Conservation (phyloP, 2,888 invertebrate genomes). For the Erpobdella octoculata region DNA sequence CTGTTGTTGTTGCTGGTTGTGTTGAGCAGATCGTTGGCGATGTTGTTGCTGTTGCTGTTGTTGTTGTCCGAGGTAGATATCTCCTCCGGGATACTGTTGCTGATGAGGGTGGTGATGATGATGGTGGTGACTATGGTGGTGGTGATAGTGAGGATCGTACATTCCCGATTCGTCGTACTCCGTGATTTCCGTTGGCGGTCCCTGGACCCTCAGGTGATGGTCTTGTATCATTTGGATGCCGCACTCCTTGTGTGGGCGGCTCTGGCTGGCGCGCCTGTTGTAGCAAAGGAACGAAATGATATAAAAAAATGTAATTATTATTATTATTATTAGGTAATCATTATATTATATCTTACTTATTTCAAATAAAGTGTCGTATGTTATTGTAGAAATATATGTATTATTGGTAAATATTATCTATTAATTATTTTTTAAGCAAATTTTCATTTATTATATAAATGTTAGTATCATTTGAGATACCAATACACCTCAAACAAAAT, state of each 20-base stretch:
- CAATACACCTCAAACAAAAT: too few relatives aligned
- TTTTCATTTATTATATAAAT: too few relatives aligned
- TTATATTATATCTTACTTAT: too few relatives aligned
- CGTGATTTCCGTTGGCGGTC: constrained; percentile 21
- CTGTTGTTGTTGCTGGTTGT: constrained; percentile 18
- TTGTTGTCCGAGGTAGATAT: not conserved
- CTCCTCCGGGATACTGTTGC: too few relatives aligned
- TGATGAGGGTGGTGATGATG: not conserved
- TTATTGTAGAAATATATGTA: too few relatives aligned
- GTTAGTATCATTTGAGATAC: too few relatives aligned
- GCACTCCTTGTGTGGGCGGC: not conserved
- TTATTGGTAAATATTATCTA: too few relatives aligned
- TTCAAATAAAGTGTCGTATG: too few relatives aligned
- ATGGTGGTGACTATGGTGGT: constrained; percentile 15
- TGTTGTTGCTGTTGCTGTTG: constrained; percentile 8
- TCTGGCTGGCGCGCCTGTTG: not conserved
- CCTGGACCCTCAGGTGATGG: not conserved
- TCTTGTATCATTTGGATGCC: constrained; percentile 6
- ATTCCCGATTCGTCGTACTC: constrained; percentile 19
- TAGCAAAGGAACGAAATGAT: not conserved
- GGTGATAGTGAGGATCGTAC: constrained; percentile 4
- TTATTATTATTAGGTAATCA: not conserved
- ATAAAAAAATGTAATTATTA: not conserved
- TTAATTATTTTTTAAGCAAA: too few relatives aligned
- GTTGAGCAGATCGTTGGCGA: constrained; percentile 9